phyloP scores from a whole-genome alignment of 2,888 invertebrate species.

The Dicranocentrus wangi region DNA sequence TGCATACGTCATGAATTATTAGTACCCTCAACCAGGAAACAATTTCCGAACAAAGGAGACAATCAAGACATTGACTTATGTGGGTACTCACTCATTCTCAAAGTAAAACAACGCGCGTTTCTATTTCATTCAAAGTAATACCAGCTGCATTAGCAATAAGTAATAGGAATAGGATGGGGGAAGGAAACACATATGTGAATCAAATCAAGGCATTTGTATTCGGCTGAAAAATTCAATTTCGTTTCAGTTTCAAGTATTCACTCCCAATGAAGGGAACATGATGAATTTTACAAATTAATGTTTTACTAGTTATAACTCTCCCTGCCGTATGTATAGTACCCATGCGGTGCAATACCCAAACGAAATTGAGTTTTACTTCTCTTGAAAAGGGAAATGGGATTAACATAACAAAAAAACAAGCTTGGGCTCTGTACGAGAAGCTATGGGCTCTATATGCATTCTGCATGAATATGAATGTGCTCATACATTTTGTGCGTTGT shows the following conservation, averaged over 20 bases:
- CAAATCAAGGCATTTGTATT: not conserved
- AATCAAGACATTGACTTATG: conserved; percentile 16
- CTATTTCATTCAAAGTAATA: not conserved
- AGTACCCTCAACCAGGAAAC: conserved; percentile 17
- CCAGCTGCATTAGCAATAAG: not conserved
- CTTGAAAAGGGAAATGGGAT: conserved; percentile 63
- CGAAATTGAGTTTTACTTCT: conserved; percentile 58
- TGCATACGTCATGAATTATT: too few relatives aligned
- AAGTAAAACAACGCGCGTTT: conserved; percentile 19
- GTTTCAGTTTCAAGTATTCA: conserved; percentile 2
- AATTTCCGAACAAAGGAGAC: conserved; percentile 27
- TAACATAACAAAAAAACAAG: conserved; percentile 54
- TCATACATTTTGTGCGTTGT: not conserved
- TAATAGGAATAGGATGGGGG: not conserved
- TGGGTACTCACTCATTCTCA: not conserved
- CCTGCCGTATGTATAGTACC: not conserved
- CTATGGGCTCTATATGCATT: not conserved
- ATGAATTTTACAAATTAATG: conserved; percentile 48
- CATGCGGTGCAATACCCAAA: conserved; percentile 19
- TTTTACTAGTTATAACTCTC: not conserved
- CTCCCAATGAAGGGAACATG: conserved; percentile 7
- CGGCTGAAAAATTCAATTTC: conserved; percentile 41
- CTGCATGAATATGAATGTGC: not conserved
- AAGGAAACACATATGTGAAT: not conserved
- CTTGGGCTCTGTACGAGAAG: conserved; percentile 1